Conservation (phyloP, 2,797 vertebrate genomes). For the Gallinago solitaria region DNA sequence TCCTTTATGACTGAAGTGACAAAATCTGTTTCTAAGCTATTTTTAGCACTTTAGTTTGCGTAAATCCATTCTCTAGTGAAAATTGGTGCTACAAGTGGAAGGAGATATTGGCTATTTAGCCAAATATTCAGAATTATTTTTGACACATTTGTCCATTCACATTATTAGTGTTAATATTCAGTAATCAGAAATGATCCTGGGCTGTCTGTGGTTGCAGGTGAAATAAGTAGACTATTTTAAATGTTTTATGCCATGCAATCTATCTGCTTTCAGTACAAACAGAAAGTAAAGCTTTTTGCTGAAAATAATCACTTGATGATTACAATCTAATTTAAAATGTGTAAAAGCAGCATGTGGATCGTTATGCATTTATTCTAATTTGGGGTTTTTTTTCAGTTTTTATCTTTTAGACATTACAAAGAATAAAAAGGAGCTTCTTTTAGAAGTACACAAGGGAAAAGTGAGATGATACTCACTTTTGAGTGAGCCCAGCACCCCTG, state of each 20-base stretch:
- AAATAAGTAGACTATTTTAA: neutral
- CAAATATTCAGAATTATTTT: neutral
- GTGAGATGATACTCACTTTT: neutral
- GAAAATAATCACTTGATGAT: neutral
- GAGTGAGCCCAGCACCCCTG: neutral
- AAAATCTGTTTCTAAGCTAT: conserved; percentile 38
- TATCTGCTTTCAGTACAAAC: neutral
- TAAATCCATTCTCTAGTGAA: conserved; percentile 2
- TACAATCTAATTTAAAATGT: neutral
- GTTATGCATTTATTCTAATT: neutral
- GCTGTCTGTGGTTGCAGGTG: neutral
- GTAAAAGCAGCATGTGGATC: neutral
- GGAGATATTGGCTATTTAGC: neutral
- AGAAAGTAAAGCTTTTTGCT: neutral
- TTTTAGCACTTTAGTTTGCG: neutral
- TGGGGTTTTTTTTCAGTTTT: neutral
- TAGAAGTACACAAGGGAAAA: neutral
- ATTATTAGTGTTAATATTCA: neutral
- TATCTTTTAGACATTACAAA: neutral
- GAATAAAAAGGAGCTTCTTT: neutral
- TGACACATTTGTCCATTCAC: neutral
- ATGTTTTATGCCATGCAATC: neutral
- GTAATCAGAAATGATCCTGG: neutral
- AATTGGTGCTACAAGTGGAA: neutral
- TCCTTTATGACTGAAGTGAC: conserved; percentile 2